Base-by-base conservation (phyloP, 2,113 vertebrate genomes). In the Murina feae region DNA sequence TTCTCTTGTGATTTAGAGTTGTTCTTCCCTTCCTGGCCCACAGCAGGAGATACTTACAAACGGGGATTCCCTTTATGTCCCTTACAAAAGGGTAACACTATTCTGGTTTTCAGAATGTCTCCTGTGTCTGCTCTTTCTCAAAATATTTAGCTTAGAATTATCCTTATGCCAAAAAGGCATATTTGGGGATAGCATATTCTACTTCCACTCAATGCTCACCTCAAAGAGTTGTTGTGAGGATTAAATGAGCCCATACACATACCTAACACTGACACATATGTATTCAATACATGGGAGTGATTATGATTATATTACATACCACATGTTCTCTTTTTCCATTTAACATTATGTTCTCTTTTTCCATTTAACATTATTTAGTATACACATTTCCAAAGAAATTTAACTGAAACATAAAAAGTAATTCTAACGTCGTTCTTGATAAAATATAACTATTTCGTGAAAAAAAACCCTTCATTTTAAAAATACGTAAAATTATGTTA, bases 401-500 rank as follows among this genome's bases (percentile, higher is more conserved):
- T 79, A 95, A 84, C 47, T n/a, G 65, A 42, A 14, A 60, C 28
- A 32, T 14, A 14, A 81, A 60, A 84, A 95, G 16, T 84, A 93
- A 58, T 25, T 85, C 65, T 87, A 87, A 51, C 47, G 79, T 58
- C 72, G 42, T 65, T 92, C 81, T 95, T 79, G 39, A 66, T 49
- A 87, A 93, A 87, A 35, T 74, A 21, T 66, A 47, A 91, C 74
- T 81, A 74, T 79, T 51, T 60, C 9, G 18, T 37, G 68, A 74
- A 9, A 74, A 9, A 74, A 81, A 76, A 14, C 13, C 58, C 47
- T 95, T 47, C 12, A 89, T 90, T 94, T 86, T 39, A 83, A 85
- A 93, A 80, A 88, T 71, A 94, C 25, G 8, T 75, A 68, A 91
- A 78, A 60, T 88, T 80, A 21, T 83, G 14, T 78, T 72, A 86